phyloP scores from a whole-genome alignment of 1,140 invertebrate genomes.

The Drosophila bocki region DNA sequence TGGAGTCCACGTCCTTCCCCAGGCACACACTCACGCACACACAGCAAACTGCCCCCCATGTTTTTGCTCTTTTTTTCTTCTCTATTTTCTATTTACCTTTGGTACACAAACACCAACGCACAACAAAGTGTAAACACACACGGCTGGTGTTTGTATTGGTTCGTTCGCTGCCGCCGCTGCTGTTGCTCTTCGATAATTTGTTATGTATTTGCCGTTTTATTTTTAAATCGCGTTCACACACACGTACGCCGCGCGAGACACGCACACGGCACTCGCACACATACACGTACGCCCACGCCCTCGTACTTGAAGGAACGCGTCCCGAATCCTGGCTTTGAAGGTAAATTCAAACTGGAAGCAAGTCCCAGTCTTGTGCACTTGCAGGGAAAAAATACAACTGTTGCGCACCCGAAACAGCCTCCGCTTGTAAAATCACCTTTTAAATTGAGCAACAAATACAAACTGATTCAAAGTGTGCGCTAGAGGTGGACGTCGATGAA shows the following conservation, averaged over 20 bases:
- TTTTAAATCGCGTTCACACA: conserved; percentile 69
- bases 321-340: conserved; percentile 14
- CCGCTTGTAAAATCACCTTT: conserved; percentile 1
- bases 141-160: conserved; percentile 49
- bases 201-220: conserved; percentile 80
- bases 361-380: conserved; percentile 7
- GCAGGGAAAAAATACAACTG: conserved; percentile 23
- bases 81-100: conserved; percentile 76
- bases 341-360: background rate
- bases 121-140: conserved; percentile 68
- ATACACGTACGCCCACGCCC: conserved; percentile 10
- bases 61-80: conserved; percentile 25
- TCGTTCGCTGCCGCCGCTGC: conserved; percentile 54
- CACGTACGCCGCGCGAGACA: conserved; percentile 20
- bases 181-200: conserved; percentile 72
- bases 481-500: background rate
- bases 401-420: conserved; percentile 17
- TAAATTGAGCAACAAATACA: no score
- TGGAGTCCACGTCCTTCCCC: conserved; percentile 37
- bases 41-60: background rate
- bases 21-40: conserved; percentile 16
- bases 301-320: background rate
- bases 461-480: background rate
- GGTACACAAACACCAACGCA: conserved; percentile 59
- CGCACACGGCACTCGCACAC: conserved; percentile 3